Evolutionary conservation across 2,797 vertebrate genomes (phyloP), one percentile per base, ranked within the genome.

Genomic region (Onychomys torridus): DNA sequence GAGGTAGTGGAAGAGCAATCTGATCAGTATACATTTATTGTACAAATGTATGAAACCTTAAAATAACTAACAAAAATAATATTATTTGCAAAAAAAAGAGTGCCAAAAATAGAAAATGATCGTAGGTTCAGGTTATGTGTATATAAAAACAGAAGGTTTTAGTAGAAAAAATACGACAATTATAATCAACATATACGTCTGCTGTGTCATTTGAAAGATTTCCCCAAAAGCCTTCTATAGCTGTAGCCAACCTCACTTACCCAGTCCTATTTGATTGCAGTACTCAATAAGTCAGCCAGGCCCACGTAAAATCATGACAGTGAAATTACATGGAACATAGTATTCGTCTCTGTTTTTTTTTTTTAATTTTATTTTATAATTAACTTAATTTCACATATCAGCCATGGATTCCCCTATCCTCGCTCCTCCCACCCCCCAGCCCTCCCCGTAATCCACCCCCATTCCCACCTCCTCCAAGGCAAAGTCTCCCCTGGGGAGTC

Each of bases 91-190:
- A 32, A 82, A 46, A 49, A n/a, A 67, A 11, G 49, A 52, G 5
- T 67, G 14, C 16, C 13, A 43, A 63, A 75, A 16, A 25, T 82
- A 32, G 43, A 55, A 71, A 75, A 57, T 29, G 3, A 40, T 40
- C 0, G 4, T n/a, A 43, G 17, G 29, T 16, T 87, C 49, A 69
- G n/a, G 12, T 14, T 59, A 2, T 13, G 16, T 52, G 17, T 0
- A 2, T 0, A 79, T 5, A 5, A 90, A 55, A 16, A 1, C 63
- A 67, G 5, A 69, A 40, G 19, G 27, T 3, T 12, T 87, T 37
- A 57, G 1, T 34, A 0, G 6, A 73, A 3, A 27, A 37, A 29
- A 34, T 76, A 49, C 2, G 6, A 19, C 2, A 1, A 73, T 0
- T 3, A 8, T 55, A 65, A 86, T 57, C 8, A 82, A 59, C 23